These are phyloP conservation scores for Sandelia bainsii DNA, from an alignment of 2,797 vertebrate species.

Conservation along the genomic window DNA sequence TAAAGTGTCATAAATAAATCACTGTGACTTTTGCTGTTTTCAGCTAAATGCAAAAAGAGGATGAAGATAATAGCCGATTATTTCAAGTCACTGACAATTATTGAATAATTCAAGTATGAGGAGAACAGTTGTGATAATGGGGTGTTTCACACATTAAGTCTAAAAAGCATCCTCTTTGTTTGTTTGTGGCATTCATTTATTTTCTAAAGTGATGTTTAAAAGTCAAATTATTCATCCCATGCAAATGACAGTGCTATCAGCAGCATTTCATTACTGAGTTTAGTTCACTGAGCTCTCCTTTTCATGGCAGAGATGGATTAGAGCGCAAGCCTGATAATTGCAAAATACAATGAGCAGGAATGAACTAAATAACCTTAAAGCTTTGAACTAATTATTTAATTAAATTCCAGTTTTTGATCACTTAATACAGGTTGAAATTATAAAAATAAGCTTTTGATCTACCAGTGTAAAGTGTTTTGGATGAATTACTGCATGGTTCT, in stretches of 20 bases:
- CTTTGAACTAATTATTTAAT: slow-evolving; percentile 8
- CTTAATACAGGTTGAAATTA: background rate
- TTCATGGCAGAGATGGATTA: slow-evolving; percentile 27
- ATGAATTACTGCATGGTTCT: background rate
- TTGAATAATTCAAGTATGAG: slow-evolving; percentile 41
- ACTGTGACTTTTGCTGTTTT: slow-evolving; percentile 5
- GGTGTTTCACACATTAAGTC: slow-evolving; percentile 15
- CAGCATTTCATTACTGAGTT: slow-evolving; percentile 22
- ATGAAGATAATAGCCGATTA: slow-evolving; percentile 29
- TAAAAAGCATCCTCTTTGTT: slow-evolving; percentile 8
- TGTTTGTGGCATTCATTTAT: slow-evolving; percentile 37
- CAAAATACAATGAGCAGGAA: slow-evolving; percentile 17
- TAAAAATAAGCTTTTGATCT: background rate
- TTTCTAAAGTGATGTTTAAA: slow-evolving; percentile 47
- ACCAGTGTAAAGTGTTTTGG: background rate
- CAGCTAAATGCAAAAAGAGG: slow-evolving; percentile 18
- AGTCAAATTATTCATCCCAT: slow-evolving; percentile 42
- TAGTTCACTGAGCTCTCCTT: slow-evolving; percentile 3
- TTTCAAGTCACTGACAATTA: slow-evolving; percentile 39
- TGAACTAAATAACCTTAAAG: background rate
- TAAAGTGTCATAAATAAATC: slow-evolving; percentile 15
- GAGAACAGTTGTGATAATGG: slow-evolving; percentile 31
- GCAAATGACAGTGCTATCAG: slow-evolving; percentile 25
- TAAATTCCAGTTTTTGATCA: background rate
- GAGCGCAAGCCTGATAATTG: background rate